Evolutionary conservation across 64 coral and sea anemone species (phyloP).

Genomic region (Montipora cactus): DNA sequence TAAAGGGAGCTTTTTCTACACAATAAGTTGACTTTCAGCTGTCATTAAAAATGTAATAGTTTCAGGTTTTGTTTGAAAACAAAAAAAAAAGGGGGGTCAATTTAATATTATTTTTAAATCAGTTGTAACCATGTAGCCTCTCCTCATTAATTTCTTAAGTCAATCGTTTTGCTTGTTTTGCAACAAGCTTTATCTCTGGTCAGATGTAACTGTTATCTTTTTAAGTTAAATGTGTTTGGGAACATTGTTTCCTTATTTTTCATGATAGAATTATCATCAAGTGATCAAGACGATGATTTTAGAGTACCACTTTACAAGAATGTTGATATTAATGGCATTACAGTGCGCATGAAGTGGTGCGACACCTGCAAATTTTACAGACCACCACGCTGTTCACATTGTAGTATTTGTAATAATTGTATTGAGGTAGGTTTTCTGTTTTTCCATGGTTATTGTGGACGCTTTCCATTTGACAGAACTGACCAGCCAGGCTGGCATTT

Average conservation of each 20-base stretch:
- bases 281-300: slow-evolving; percentile 88
- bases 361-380: slow-evolving; percentile 99
- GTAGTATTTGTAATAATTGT: slow-evolving; percentile 99
- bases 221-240: neutral
- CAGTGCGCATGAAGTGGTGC: slow-evolving; percentile 99
- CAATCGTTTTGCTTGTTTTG: no score
- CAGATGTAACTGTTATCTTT: neutral
- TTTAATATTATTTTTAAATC: neutral
- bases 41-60: neutral
- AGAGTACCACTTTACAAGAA: slow-evolving; percentile 95
- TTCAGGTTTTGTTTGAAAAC: neutral
- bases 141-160: no score
- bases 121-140: no score
- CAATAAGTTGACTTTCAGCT: neutral
- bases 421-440: slow-evolving; percentile 82
- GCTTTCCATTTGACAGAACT: no score
- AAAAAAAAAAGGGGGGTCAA: neutral
- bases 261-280: slow-evolving; percentile 40
- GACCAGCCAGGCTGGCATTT: no score
- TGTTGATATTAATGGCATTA: slow-evolving; percentile 97
- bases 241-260: neutral
- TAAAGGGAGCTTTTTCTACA: neutral
- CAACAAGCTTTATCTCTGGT: no score
- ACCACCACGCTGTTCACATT: slow-evolving; percentile 97
- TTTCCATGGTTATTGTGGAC: neutral